These are phyloP conservation scores for Napeogenes inachia DNA, from an alignment of 2,888 invertebrate genomes.

Conservation along the genomic window DNA sequence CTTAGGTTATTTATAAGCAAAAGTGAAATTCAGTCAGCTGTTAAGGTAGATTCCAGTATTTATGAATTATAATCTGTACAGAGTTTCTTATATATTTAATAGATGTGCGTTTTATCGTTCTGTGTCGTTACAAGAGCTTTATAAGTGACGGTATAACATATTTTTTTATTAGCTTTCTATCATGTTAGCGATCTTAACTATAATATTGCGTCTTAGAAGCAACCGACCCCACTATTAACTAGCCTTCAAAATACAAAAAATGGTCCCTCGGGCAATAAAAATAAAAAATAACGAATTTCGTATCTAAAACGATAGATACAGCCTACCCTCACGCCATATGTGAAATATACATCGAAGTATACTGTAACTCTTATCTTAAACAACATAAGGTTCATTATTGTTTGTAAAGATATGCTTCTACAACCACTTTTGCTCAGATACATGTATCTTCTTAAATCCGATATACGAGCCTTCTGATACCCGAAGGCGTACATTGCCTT, in stretches of 20 bases:
- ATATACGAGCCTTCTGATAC: slow-evolving; percentile 31
- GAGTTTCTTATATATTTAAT: no score
- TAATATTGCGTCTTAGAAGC: neutral
- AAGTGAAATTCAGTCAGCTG: no score
- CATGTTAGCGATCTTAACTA: slow-evolving; percentile 3
- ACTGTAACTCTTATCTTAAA: slow-evolving; percentile 17
- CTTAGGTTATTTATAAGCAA: no score
- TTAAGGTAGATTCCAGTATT: no score
- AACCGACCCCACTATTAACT: slow-evolving; percentile 15
- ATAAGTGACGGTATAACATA: neutral
- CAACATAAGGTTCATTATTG: slow-evolving; percentile 32
- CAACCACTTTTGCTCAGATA: slow-evolving; percentile 5
- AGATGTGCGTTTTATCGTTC: no score
- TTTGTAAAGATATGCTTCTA: neutral
- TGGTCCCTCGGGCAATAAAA: slow-evolving; percentile 27
- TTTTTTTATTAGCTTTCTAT: neutral
- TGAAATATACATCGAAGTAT: neutral
- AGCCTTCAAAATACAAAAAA: slow-evolving; percentile 26
- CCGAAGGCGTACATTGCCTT: slow-evolving; percentile 29
- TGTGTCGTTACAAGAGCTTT: neutral
- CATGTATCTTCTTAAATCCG: slow-evolving; percentile 30
- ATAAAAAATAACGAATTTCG: slow-evolving; percentile 28
- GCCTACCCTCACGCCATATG: slow-evolving; percentile 1
- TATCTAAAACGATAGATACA: slow-evolving; percentile 22
- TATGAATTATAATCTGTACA: no score